These are phyloP conservation scores for Sesamia nonagrioides DNA, from an alignment of 1,140 invertebrate species.

Conservation along the genomic window DNA sequence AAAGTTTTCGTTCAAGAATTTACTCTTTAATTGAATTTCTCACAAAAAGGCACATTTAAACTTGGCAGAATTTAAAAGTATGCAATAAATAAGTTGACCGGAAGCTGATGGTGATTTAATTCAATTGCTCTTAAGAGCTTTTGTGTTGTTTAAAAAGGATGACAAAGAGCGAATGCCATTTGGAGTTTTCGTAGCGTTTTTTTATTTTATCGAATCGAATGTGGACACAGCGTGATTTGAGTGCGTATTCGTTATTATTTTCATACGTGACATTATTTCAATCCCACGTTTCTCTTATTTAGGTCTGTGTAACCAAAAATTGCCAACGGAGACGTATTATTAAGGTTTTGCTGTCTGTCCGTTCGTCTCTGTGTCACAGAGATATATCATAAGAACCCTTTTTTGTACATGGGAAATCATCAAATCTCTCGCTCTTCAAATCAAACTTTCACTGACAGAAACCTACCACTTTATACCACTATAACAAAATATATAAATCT, in stretches of 20 bases:
- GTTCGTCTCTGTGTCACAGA: too few species aligned
- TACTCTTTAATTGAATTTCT: conserved; percentile 20
- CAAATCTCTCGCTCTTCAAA: too few species aligned
- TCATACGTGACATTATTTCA: not conserved
- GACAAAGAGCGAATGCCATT: not conserved
- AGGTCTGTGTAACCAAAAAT: too few species aligned
- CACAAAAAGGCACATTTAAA: conserved; percentile 5
- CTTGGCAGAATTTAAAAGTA: conserved; percentile 27
- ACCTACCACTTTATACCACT: too few species aligned
- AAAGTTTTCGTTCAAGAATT: conserved; percentile 11
- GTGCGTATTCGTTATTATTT: not conserved
- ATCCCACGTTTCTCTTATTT: too few species aligned
- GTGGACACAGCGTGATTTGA: not conserved
- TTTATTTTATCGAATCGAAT: not conserved
- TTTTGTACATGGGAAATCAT: too few species aligned
- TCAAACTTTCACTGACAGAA: too few species aligned
- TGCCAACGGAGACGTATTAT: too few species aligned
- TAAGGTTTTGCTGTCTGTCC: too few species aligned
- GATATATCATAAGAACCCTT: too few species aligned
- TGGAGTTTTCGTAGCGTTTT: not conserved
- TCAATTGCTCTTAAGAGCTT: conserved; percentile 32
- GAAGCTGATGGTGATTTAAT: conserved; percentile 29
- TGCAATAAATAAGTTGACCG: conserved; percentile 39
- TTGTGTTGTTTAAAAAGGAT: conserved; percentile 25
- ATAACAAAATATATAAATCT: too few species aligned